Conservation (phyloP, 2,888 invertebrate genomes). For the Melinaea menophilus region DNA sequence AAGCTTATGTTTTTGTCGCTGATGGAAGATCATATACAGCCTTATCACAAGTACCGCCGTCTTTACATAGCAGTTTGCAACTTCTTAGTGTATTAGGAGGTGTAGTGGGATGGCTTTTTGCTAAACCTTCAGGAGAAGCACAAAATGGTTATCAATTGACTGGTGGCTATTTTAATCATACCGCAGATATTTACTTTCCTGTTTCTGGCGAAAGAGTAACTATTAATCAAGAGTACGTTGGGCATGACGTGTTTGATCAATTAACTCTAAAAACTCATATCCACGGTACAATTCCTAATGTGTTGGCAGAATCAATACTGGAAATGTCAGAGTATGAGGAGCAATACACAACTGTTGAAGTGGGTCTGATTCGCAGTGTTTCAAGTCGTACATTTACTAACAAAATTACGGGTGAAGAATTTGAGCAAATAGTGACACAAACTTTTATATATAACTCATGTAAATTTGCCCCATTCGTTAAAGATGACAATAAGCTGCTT, state of each 20-base stretch:
- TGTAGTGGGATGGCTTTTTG: slow-evolving; percentile 96
- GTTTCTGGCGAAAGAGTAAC: slow-evolving; percentile 85
- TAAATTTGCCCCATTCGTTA: slow-evolving; percentile 69
- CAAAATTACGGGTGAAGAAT: slow-evolving; percentile 67
- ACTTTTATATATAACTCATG: slow-evolving; percentile 81
- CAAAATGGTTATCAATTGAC: slow-evolving; percentile 94
- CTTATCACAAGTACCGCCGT: slow-evolving; percentile 86
- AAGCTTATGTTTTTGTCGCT: slow-evolving; percentile 92
- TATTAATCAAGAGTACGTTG: slow-evolving; percentile 88
- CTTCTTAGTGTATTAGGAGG: slow-evolving; percentile 90
- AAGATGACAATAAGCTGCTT: slow-evolving; percentile 69
- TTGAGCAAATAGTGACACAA: slow-evolving; percentile 85
- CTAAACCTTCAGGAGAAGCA: slow-evolving; percentile 84
- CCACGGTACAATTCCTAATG: slow-evolving; percentile 87
- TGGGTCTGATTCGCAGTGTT: slow-evolving; percentile 79
- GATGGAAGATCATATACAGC: slow-evolving; percentile 95
- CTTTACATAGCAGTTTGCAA: slow-evolving; percentile 88
- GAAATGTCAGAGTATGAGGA: slow-evolving; percentile 90
- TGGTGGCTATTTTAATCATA: slow-evolving; percentile 92
- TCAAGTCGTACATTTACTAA: slow-evolving; percentile 73
- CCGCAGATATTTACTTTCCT: slow-evolving; percentile 86
- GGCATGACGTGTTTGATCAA: slow-evolving; percentile 94
- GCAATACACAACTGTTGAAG: slow-evolving; percentile 84
- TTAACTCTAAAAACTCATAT: slow-evolving; percentile 87
- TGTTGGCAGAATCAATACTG: slow-evolving; percentile 80